Evolutionary conservation across 2,888 invertebrate species (phyloP).

Genomic region (Carpatolechia fugitivella): DNA sequence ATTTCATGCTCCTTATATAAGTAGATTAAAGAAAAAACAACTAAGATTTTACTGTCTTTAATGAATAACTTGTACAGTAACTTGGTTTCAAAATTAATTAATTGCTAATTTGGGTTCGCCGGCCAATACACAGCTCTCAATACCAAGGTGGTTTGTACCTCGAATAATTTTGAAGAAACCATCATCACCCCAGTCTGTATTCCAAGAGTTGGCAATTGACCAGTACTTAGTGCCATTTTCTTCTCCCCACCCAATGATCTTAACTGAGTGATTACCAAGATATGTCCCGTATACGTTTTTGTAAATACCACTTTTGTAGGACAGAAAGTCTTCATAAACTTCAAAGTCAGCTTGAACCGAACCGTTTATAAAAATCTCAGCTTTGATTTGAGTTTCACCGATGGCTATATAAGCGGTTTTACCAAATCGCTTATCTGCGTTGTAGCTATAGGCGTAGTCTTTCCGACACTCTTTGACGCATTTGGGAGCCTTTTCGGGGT

Average conservation of each 20-base stretch:
- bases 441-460: conserved; percentile 83
- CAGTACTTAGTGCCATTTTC: conserved; percentile 85
- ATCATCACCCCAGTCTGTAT: conserved; percentile 88
- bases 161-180: conserved; percentile 88
- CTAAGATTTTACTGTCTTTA: too few species aligned
- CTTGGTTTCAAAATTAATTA: neutral
- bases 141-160: conserved; percentile 83
- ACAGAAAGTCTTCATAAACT: conserved; percentile 86
- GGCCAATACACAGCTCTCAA: conserved; percentile 78
- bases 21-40: too few species aligned
- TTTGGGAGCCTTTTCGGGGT: conserved; percentile 83
- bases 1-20: too few species aligned
- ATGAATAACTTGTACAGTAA: too few species aligned
- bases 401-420: conserved; percentile 79
- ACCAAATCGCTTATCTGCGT: conserved; percentile 87
- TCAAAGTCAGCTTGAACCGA: conserved; percentile 89
- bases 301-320: conserved; percentile 84
- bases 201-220: conserved; percentile 92
- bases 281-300: neutral
- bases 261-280: conserved; percentile 88
- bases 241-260: conserved; percentile 89
- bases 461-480: conserved; percentile 84
- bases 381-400: conserved; percentile 79
- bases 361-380: conserved; percentile 86
- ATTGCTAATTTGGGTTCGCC: conserved; percentile 67